Percentiles rank a stretch among this genome's conserved stretches.
Evolutionary conservation across 2,113 vertebrate species (phyloP).

Genomic region (Condylura cristata): DNA sequence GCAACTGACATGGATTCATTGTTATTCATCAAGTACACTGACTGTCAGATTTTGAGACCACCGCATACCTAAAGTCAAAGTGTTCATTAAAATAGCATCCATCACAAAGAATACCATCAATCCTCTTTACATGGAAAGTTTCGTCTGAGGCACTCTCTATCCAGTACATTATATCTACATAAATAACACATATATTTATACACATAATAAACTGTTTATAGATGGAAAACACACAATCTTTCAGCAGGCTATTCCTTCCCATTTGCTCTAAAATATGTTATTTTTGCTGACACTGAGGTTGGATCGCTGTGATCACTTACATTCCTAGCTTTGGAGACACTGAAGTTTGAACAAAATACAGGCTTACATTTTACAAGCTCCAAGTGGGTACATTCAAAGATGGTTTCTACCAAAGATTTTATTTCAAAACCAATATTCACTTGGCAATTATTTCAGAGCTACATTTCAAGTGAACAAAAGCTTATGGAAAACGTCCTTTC

Average conservation of each 20-base stretch:
- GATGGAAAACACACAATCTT: background rate
- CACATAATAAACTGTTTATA: background rate
- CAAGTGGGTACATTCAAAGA: background rate
- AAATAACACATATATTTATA: background rate
- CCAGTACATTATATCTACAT: background rate
- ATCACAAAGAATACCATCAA: background rate
- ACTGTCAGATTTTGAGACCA: background rate
- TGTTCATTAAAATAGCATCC: conserved; percentile 17
- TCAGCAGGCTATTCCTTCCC: background rate
- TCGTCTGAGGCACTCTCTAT: background rate
- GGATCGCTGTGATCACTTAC: background rate
- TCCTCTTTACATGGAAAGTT: conserved; percentile 12
- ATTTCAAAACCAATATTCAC: background rate
- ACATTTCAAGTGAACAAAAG: background rate
- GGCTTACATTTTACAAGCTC: background rate
- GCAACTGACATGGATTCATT: background rate
- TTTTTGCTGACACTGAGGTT: background rate
- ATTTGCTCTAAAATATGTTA: background rate
- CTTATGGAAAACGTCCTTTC: background rate
- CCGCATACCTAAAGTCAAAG: conserved; percentile 8
- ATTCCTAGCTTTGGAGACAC: background rate
- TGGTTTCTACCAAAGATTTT: background rate
- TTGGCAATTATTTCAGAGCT: conserved; percentile 45
- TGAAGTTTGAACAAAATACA: background rate
- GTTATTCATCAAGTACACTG: background rate